Percentiles rank a stretch among this genome's conserved stretches.
Evolutionary conservation across 2,888 invertebrate genomes (phyloP).

Genomic region (Conops quadrifasciatus): DNA sequence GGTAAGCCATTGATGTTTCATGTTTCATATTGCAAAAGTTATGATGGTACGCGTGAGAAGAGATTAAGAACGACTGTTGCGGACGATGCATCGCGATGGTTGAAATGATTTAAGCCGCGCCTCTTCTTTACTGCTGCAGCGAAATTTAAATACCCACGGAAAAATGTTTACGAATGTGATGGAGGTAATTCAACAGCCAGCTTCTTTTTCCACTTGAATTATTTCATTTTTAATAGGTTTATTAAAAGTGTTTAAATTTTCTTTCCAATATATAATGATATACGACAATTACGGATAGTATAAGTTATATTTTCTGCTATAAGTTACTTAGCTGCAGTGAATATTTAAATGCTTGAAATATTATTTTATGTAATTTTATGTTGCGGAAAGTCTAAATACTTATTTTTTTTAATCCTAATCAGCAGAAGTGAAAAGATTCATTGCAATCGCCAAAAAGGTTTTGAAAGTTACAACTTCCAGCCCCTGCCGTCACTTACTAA

Average conservation of each 20-base stretch:
- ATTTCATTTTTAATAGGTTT: neutral
- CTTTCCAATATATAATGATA: slow-evolving; percentile 49
- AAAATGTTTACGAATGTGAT: neutral
- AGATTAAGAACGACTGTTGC: no score
- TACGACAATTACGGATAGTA: slow-evolving; percentile 59
- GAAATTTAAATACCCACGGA: neutral
- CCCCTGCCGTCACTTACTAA: slow-evolving; percentile 12
- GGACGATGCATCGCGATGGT: no score
- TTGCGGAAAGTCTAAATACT: slow-evolving; percentile 29
- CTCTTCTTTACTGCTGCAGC: no score
- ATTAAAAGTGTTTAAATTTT: slow-evolving; percentile 44
- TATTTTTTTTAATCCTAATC: slow-evolving; percentile 6
- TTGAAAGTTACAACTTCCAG: slow-evolving; percentile 28
- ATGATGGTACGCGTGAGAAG: no score
- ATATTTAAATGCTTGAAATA: slow-evolving; percentile 34
- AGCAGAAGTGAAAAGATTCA: slow-evolving; percentile 24
- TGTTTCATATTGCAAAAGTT: no score
- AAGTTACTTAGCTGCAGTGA: slow-evolving; percentile 34
- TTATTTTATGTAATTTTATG: slow-evolving; percentile 25
- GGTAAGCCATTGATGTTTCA: no score
- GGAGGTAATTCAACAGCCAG: neutral
- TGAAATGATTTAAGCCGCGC: no score
- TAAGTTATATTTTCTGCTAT: slow-evolving; percentile 27
- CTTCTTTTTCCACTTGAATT: slow-evolving; percentile 4
- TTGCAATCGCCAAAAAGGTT: slow-evolving; percentile 31